These are phyloP conservation scores for Tenthredo scrophulariae DNA, from an alignment of 2,888 invertebrate species.

Conservation along the genomic window DNA sequence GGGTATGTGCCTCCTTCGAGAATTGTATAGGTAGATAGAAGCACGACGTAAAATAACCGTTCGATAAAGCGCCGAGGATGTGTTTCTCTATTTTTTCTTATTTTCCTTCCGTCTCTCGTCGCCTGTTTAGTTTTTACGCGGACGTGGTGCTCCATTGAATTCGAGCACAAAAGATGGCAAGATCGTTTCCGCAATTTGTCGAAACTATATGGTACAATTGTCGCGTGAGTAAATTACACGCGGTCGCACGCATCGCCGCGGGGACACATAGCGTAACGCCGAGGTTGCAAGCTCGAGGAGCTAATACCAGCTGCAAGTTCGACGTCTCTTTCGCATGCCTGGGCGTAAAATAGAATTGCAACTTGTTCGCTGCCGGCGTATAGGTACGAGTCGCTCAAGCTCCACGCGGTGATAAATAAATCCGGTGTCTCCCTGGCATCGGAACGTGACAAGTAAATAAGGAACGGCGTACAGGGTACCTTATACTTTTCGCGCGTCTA, in stretches of 20 bases:
- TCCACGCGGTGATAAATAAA: conserved; percentile 44
- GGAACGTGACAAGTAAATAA: conserved; percentile 41
- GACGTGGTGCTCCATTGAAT: background rate
- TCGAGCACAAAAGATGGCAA: background rate
- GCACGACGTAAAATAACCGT: background rate
- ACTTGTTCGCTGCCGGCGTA: conserved; percentile 42
- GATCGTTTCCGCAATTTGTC: background rate
- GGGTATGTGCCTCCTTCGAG: background rate
- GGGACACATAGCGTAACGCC: background rate
- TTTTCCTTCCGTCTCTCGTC: background rate
- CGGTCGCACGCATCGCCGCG: background rate
- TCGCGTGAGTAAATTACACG: background rate
- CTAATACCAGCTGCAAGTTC: background rate
- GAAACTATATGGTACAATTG: background rate
- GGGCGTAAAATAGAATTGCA: conserved; percentile 35
- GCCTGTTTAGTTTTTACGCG: background rate
- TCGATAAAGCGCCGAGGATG: background rate
- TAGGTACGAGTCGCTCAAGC: background rate
- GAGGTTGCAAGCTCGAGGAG: background rate
- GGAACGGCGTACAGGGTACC: background rate
- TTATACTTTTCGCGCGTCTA: background rate
- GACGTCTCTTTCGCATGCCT: conserved; percentile 45
- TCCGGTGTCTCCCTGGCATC: background rate
- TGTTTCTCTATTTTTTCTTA: background rate
- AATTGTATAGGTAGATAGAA: background rate